Conservation (phyloP, 1,140 invertebrate genomes). For the Cyphomyrmex costatus region DNA sequence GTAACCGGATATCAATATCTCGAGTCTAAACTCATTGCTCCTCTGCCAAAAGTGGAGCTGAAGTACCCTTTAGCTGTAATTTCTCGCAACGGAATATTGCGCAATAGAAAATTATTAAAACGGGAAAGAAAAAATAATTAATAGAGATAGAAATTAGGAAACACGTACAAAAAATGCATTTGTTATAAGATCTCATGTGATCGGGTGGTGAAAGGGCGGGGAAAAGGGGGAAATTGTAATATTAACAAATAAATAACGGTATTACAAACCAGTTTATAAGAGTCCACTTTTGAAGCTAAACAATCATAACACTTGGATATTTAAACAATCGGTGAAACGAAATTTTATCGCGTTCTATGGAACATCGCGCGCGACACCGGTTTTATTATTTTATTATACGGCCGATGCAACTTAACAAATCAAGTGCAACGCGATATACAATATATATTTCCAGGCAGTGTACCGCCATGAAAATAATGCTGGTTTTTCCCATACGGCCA, state of each 20-base stretch:
- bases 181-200: background rate
- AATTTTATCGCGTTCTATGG: background rate
- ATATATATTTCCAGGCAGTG: constrained; percentile 11
- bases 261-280: background rate
- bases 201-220: background rate
- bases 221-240: too few relatives aligned
- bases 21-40: background rate
- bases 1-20: constrained; percentile 34
- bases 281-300: background rate
- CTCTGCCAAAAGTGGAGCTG: background rate
- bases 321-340: background rate
- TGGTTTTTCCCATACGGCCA: constrained; percentile 50
- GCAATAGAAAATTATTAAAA: background rate
- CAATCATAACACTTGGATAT: background rate
- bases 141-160: background rate
- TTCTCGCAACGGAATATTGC: background rate
- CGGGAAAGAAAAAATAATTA: background rate
- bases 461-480: constrained; percentile 48
- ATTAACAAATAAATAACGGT: background rate
- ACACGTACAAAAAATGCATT: background rate
- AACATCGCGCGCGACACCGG: constrained; percentile 1
- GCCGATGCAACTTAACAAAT: constrained; percentile 27
- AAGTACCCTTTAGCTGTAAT: background rate
- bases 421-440: constrained; percentile 31
- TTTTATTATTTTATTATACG: constrained; percentile 55